Evolutionary conservation across 2,888 invertebrate species (phyloP).

Genomic region (Cetonia aurata): DNA sequence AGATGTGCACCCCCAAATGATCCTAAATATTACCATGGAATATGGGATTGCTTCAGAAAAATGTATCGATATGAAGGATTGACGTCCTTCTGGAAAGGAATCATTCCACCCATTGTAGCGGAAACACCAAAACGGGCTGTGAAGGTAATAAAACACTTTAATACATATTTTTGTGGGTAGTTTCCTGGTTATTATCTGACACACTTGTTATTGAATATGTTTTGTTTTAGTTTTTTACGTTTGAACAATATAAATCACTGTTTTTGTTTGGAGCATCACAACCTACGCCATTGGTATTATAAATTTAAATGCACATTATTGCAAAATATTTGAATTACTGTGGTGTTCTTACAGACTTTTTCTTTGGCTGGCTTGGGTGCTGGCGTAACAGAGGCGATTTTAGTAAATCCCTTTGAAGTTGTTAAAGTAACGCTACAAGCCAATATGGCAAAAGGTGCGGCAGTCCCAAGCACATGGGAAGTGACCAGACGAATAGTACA

Average conservation of each 20-base stretch:
- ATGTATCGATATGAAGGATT: constrained; percentile 90
- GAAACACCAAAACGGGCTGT: constrained; percentile 96
- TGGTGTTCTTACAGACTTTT: constrained; percentile 77
- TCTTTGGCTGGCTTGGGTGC: constrained; percentile 90
- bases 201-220: constrained; percentile 40
- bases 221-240: constrained; percentile 81
- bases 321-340: constrained; percentile 20
- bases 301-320: constrained; percentile 38
- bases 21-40: constrained; percentile 77
- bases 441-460: constrained; percentile 74
- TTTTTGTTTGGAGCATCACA: constrained; percentile 83
- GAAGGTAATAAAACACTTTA: constrained; percentile 70
- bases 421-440: constrained; percentile 93
- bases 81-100: constrained; percentile 92
- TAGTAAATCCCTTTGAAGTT: constrained; percentile 96
- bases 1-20: constrained; percentile 64
- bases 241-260: constrained; percentile 91
- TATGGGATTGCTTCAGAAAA: constrained; percentile 88
- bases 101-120: constrained; percentile 91
- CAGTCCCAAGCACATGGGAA: constrained; percentile 81
- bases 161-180: too few relatives aligned
- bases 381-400: constrained; percentile 90
- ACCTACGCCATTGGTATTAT: constrained; percentile 82
- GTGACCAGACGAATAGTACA: constrained; percentile 85
- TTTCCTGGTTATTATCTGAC: constrained; percentile 41